Conservation (phyloP, 2,113 vertebrate species). For the Entomyzon cyanotis region DNA sequence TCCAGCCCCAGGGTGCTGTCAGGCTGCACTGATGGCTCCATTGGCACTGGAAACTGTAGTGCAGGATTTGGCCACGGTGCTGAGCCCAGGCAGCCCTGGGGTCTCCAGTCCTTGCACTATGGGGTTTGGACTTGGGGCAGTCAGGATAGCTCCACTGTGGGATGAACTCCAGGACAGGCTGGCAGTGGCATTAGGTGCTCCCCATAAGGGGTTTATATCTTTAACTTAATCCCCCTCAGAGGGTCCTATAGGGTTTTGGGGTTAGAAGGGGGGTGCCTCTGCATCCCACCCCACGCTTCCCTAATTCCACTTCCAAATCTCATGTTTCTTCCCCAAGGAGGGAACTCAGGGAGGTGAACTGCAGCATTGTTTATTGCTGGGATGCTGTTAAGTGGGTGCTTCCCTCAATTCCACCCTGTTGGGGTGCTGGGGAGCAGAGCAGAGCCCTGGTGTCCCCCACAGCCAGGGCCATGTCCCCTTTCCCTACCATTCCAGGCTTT, state of each 20-base stretch:
- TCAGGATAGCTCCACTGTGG: neutral
- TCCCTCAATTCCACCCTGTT: rapidly evolving
- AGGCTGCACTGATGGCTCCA: rapidly evolving
- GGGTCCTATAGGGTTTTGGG: neutral
- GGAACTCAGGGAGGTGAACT: neutral
- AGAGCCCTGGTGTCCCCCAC: neutral
- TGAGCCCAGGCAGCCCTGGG: neutral
- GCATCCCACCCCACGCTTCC: rapidly evolving
- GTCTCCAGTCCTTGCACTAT: neutral
- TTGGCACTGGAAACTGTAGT: rapidly evolving
- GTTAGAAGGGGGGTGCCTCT: neutral
- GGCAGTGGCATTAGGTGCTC: neutral
- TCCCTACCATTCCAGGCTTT: neutral
- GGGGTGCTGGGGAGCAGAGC: neutral
- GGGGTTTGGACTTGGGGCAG: neutral
- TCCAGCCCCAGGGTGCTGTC: rapidly evolving
- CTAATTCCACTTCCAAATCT: neutral
- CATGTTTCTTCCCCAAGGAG: rapidly evolving
- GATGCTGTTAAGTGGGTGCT: neutral
- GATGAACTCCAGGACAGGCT: neutral
- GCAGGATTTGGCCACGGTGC: neutral
- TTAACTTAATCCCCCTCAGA: neutral
- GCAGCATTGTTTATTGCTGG: neutral
- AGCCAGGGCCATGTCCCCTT: rapidly evolving
- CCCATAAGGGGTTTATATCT: neutral